Evolutionary conservation across 1,140 invertebrate genomes (phyloP).

Genomic region (Trigoniulus corallinus): DNA sequence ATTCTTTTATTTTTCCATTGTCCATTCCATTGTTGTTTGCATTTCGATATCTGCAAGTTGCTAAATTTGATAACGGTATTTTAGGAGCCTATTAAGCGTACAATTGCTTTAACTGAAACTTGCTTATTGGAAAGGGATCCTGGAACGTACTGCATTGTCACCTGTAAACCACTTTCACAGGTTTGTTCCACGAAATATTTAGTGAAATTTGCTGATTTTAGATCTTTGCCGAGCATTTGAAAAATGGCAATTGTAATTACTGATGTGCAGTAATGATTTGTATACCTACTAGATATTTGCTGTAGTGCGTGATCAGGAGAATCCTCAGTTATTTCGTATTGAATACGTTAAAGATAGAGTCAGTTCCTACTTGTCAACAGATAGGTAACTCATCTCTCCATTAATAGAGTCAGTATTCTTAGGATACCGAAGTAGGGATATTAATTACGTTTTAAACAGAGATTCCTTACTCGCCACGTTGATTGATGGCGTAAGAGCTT

Average conservation of each 20-base stretch:
- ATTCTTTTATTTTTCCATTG: background rate
- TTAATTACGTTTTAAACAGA: constrained; percentile 31
- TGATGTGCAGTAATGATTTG: constrained; percentile 8
- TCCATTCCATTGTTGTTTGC: background rate
- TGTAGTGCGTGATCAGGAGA: constrained; percentile 68
- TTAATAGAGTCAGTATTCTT: constrained; percentile 6
- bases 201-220: too few relatives aligned
- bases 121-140: constrained; percentile 93
- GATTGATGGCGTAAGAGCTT: constrained; percentile 85
- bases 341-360: constrained; percentile 86
- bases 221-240: too few relatives aligned
- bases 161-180: constrained; percentile 68
- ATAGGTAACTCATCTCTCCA: constrained; percentile 38
- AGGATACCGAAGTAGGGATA: constrained; percentile 1
- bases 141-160: constrained; percentile 81
- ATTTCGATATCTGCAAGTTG: background rate
- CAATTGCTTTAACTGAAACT: constrained; percentile 86
- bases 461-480: constrained; percentile 89
- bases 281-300: constrained; percentile 45
- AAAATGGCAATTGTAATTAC: too few relatives aligned
- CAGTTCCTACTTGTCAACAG: constrained; percentile 68
- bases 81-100: constrained; percentile 44
- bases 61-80: background rate
- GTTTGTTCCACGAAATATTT: too few relatives aligned
- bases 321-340: constrained; percentile 84